phyloP scores from a whole-genome alignment of 1,140 invertebrate genomes.

The Aphidius gifuensis region DNA sequence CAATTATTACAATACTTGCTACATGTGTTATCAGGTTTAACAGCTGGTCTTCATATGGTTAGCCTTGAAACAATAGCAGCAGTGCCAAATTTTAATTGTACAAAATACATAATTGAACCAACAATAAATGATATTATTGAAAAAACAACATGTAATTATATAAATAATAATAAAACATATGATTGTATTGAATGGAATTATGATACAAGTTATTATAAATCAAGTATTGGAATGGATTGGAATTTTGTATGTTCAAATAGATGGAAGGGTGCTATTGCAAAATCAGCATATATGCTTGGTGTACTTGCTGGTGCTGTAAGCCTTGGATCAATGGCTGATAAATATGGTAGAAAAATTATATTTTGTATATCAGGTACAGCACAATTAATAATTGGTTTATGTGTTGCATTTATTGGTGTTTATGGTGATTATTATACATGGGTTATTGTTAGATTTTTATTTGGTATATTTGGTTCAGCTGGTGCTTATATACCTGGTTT shows the following conservation, averaged over 20 bases:
- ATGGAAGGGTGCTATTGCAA: constrained; percentile 78
- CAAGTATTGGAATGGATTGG: constrained; percentile 76
- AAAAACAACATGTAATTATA: constrained; percentile 58
- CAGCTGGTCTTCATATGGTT: constrained; percentile 77
- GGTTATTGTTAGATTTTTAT: constrained; percentile 66
- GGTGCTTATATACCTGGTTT: constrained; percentile 82
- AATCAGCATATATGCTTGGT: constrained; percentile 85
- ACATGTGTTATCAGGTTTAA: constrained; percentile 71
- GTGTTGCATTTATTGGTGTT: constrained; percentile 71
- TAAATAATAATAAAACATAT: constrained; percentile 47
- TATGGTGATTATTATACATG: constrained; percentile 76
- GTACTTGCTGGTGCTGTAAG: constrained; percentile 81
- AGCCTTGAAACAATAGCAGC: constrained; percentile 74
- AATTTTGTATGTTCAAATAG: constrained; percentile 77
- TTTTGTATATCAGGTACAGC: constrained; percentile 73
- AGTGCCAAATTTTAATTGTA: constrained; percentile 71
- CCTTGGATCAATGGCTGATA: constrained; percentile 83
- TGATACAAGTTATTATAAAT: constrained; percentile 67
- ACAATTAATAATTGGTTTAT: constrained; percentile 69
- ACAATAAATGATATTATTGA: constrained; percentile 56
- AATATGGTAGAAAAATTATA: constrained; percentile 77
- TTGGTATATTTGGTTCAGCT: constrained; percentile 79
- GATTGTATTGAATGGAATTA: constrained; percentile 67
- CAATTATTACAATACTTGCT: constrained; percentile 72
- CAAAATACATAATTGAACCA: constrained; percentile 32